Conservation (phyloP, 2,113 vertebrate species). For the Pomatostomus ruficeps region DNA sequence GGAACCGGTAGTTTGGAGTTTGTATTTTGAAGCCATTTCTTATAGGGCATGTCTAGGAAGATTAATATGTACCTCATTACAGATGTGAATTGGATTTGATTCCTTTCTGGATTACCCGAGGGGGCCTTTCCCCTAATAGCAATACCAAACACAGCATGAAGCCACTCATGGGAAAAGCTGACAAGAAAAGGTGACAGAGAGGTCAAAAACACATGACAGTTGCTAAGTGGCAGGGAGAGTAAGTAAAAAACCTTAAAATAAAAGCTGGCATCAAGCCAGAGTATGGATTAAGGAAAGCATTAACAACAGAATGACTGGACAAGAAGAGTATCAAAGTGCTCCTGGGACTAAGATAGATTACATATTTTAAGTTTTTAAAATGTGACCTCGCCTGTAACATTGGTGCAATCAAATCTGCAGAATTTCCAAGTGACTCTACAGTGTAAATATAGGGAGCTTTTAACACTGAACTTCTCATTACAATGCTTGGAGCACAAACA, state of each 20-base stretch:
- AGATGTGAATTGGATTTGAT: not conserved
- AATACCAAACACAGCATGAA: not conserved
- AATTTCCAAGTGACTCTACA: not conserved
- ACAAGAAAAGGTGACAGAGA: not conserved
- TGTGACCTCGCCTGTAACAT: not conserved
- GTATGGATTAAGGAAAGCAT: not conserved
- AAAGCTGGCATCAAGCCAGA: not conserved
- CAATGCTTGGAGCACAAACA: not conserved
- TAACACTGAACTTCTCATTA: not conserved
- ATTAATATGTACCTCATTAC: not conserved
- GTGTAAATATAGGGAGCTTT: not conserved
- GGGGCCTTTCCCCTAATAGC: not conserved
- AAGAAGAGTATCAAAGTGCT: not conserved
- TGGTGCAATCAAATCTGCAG: not conserved
- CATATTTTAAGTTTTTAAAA: not conserved
- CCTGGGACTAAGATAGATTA: not conserved
- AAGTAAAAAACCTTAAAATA: conserved; percentile 9
- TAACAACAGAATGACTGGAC: not conserved
- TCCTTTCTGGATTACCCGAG: not conserved
- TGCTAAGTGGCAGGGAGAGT: not conserved
- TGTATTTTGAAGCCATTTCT: not conserved
- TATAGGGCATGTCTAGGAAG: not conserved
- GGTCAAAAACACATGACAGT: not conserved
- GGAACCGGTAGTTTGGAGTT: not conserved
- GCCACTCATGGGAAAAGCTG: not conserved